Conservation (phyloP, 2,113 vertebrate species). For the Nycticorax nycticorax region DNA sequence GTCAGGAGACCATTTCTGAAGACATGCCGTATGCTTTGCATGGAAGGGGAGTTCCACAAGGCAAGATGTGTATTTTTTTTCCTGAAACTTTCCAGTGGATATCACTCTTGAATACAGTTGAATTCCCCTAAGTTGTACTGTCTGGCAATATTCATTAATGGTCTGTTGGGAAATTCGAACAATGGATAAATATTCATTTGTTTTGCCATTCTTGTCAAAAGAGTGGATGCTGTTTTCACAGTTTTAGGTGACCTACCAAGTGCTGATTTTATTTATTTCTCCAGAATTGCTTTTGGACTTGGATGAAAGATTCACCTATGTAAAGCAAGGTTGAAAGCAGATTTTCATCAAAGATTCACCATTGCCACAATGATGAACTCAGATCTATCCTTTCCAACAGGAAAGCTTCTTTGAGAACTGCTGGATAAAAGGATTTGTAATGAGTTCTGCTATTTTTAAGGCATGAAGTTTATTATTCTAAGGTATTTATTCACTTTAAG, state of each 20-base stretch:
- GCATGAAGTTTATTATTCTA: background rate
- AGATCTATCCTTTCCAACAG: background rate
- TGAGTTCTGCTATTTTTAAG: background rate
- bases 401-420: background rate
- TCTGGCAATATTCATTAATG: background rate
- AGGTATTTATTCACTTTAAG: background rate
- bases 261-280: background rate
- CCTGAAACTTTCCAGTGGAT: background rate
- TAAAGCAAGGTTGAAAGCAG: background rate
- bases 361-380: background rate
- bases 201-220: background rate
- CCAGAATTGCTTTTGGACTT: background rate
- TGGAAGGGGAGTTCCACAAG: background rate
- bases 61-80: background rate
- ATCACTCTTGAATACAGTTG: background rate
- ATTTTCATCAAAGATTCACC: background rate
- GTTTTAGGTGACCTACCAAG: background rate
- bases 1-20: background rate
- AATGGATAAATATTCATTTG: background rate
- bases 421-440: background rate
- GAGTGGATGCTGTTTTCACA: background rate
- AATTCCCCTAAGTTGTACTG: background rate
- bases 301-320: background rate
- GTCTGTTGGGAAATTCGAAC: background rate
- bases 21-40: background rate